Percentiles rank a stretch among this genome's conserved stretches.
These are phyloP conservation scores for Cosmia trapezina DNA, from an alignment of 2,888 invertebrate species.

Conservation along the genomic window DNA sequence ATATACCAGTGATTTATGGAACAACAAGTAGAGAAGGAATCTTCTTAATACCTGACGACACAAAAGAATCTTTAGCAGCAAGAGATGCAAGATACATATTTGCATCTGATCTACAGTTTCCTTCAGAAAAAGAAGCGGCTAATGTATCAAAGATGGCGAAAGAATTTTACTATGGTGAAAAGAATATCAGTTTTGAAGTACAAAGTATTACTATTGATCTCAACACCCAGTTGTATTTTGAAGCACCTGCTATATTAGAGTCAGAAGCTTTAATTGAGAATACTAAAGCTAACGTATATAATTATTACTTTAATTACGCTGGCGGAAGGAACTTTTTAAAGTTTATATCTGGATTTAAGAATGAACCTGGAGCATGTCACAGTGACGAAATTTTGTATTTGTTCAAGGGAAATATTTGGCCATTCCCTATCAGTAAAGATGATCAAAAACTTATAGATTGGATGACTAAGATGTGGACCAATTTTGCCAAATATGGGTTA, in stretches of 20 bases:
- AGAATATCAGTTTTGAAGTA: conserved; percentile 80
- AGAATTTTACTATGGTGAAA: conserved; percentile 85
- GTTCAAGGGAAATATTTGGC: conserved; percentile 78
- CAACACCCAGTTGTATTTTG: conserved; percentile 85
- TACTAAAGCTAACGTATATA: conserved; percentile 74
- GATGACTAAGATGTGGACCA: conserved; percentile 84
- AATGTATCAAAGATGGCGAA: conserved; percentile 72
- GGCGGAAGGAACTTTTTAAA: conserved; percentile 83
- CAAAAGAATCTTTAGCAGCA: conserved; percentile 69
- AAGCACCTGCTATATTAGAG: conserved; percentile 81
- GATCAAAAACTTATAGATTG: conserved; percentile 77
- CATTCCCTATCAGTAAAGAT: conserved; percentile 72
- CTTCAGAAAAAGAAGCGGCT: conserved; percentile 75
- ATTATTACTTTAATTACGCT: conserved; percentile 82
- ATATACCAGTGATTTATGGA: conserved; percentile 78
- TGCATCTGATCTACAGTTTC: conserved; percentile 82
- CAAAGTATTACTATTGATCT: conserved; percentile 79
- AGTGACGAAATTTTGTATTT: conserved; percentile 85
- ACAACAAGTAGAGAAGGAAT: conserved; percentile 82
- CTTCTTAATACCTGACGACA: conserved; percentile 68
- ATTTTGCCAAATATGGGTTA: conserved; percentile 86
- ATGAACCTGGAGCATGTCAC: conserved; percentile 80
- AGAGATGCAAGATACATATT: conserved; percentile 79
- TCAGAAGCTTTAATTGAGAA: conserved; percentile 69
- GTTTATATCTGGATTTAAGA: conserved; percentile 69